A percentile compares a stretch with the other conserved stretches of the same genome.
Evolutionary conservation across 23 tunicate genomes (phyloP).

Genomic region (Botrylloides violaceus): DNA sequence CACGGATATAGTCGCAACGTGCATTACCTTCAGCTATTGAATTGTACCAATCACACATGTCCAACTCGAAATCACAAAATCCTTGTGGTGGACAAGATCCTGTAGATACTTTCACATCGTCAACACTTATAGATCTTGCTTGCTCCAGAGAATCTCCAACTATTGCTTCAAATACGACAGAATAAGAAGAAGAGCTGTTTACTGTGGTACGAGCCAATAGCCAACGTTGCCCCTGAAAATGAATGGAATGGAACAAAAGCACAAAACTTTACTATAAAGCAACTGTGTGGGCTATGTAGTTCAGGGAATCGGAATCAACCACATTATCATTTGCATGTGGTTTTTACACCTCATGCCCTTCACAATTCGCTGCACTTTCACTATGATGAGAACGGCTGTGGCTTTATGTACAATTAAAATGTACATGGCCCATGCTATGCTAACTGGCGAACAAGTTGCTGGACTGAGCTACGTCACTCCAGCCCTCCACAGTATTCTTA

Average conservation of each 20-base stretch:
- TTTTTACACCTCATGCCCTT: too few relatives aligned
- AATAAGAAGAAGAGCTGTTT: constrained; percentile 22
- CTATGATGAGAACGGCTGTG: too few relatives aligned
- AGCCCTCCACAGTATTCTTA: too few relatives aligned
- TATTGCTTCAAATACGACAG: constrained; percentile 62
- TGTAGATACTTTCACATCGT: constrained; percentile 53
- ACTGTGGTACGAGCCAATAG: constrained; percentile 52
- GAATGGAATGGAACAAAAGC: neutral
- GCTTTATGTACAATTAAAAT: too few relatives aligned
- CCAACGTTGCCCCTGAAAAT: constrained; percentile 64
- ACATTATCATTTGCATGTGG: neutral
- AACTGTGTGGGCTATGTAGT: neutral
- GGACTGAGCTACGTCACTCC: too few relatives aligned
- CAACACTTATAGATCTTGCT: constrained; percentile 57
- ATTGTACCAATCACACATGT: constrained; percentile 70
- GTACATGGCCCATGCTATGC: too few relatives aligned
- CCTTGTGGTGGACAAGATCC: constrained; percentile 74
- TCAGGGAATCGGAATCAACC: neutral
- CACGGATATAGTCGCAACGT: too few relatives aligned
- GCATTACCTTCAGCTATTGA: constrained; percentile 54
- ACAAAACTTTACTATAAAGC: neutral
- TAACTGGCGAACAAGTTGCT: too few relatives aligned
- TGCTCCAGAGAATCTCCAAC: constrained; percentile 27
- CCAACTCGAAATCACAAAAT: constrained; percentile 72
- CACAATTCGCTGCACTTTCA: too few relatives aligned